Evolutionary conservation across 2,797 vertebrate genomes (phyloP).

Genomic region (Cossypha niveicapilla): DNA sequence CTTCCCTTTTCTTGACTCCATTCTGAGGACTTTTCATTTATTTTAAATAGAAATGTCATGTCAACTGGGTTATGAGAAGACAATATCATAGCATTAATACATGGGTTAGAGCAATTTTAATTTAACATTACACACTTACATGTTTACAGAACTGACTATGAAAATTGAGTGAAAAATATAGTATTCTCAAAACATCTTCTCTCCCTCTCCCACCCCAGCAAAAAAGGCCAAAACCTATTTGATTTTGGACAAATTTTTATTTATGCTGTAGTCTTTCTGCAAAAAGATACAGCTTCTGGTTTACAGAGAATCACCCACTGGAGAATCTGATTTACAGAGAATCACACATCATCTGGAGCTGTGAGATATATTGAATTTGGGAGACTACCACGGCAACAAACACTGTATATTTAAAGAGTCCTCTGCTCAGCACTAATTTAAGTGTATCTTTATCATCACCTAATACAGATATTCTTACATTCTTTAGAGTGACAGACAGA

Average conservation of each 20-base stretch:
- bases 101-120: not conserved
- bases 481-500: not conserved
- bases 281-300: not conserved
- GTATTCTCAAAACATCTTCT: not conserved
- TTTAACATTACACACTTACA: not conserved
- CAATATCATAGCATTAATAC: not conserved
- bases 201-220: accelerated
- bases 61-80: not conserved
- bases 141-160: not conserved
- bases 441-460: not conserved
- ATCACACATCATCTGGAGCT: accelerated
- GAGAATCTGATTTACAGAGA: not conserved
- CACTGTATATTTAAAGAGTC: not conserved
- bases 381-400: not conserved
- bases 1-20: not conserved
- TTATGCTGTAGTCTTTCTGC: not conserved
- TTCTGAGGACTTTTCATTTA: not conserved
- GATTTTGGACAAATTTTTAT: not conserved
- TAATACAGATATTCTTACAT: not conserved
- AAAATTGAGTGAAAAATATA: not conserved
- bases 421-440: not conserved
- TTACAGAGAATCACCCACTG: not conserved
- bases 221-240: accelerated
- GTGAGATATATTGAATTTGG: not conserved
- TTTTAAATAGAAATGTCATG: not conserved